Conservation (phyloP, 2,113 vertebrate genomes). For the Greenwoodochromis staneri region DNA sequence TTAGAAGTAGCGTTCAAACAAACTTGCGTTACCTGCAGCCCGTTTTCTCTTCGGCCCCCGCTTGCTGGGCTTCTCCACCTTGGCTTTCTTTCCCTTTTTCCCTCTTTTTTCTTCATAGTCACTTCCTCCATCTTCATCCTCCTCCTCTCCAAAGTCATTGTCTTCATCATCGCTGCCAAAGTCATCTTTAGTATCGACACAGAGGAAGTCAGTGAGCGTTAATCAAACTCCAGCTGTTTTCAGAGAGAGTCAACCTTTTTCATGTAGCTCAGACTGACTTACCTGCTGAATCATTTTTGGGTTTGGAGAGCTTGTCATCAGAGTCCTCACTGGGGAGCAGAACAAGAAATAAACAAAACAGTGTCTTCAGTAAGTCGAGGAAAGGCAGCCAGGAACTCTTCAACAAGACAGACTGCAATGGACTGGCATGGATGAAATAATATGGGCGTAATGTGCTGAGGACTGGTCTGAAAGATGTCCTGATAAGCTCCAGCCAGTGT, state of each 20-base stretch:
- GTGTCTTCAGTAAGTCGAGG: neutral
- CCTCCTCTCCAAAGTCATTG: constrained; percentile 75
- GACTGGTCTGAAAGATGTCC: neutral
- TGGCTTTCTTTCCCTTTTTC: constrained; percentile 83
- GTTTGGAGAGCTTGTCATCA: constrained; percentile 92
- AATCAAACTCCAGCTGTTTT: neutral
- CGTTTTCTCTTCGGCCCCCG: constrained; percentile 82
- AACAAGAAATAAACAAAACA: neutral
- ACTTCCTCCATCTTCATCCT: constrained; percentile 80
- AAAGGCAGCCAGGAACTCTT: neutral
- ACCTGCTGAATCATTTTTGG: constrained; percentile 97
- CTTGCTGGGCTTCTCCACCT: constrained; percentile 77
- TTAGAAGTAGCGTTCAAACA: neutral
- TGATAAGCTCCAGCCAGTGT: neutral
- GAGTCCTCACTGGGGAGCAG: constrained; percentile 85
- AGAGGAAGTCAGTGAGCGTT: neutral
- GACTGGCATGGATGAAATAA: neutral
- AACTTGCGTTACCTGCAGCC: constrained; percentile 68
- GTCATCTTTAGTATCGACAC: constrained; percentile 69
- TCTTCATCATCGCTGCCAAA: constrained; percentile 84
- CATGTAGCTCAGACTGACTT: constrained; percentile 7
- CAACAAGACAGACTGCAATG: neutral
- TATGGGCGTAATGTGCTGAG: neutral
- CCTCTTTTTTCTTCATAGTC: constrained; percentile 84
- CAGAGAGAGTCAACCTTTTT: neutral